phyloP scores from a whole-genome alignment of 30 jellyfish, hydroid and myxozoan species.

The Aurelia aurita region DNA sequence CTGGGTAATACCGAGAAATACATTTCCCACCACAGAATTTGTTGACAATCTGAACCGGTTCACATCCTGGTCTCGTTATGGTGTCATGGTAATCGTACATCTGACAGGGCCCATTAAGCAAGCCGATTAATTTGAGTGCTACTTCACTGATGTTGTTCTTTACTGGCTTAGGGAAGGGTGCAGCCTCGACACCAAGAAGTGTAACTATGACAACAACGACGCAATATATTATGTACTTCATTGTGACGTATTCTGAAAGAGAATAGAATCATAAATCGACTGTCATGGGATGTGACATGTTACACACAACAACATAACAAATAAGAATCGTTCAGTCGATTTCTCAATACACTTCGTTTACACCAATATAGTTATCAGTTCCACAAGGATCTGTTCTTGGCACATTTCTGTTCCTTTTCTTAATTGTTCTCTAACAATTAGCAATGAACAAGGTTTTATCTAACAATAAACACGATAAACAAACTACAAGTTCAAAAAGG shows the following conservation, averaged over 20 bases:
- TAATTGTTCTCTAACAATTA: too few species aligned
- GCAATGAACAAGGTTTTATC: too few species aligned
- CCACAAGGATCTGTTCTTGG: too few species aligned
- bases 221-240: neutral
- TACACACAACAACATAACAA: too few species aligned
- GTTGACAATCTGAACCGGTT: constrained; percentile 66
- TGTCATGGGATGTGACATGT: neutral
- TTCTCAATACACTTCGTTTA: too few species aligned
- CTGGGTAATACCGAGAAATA: constrained; percentile 44
- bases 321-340: too few species aligned
- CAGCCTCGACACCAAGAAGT: neutral
- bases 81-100: constrained; percentile 51
- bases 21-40: constrained; percentile 80
- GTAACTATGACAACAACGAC: neutral
- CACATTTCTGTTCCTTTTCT: too few species aligned
- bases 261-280: neutral
- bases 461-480: too few species aligned
- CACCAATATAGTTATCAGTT: too few species aligned
- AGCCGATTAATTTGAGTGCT: constrained; percentile 22
- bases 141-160: constrained; percentile 42
- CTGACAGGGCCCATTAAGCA: constrained; percentile 62
- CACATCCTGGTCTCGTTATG: constrained; percentile 61
- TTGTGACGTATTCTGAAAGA: neutral
- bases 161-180: constrained; percentile 4
- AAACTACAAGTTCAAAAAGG: too few species aligned